Base-by-base conservation (phyloP, 2,113 vertebrate species). In the Baryphthengus martii region DNA sequence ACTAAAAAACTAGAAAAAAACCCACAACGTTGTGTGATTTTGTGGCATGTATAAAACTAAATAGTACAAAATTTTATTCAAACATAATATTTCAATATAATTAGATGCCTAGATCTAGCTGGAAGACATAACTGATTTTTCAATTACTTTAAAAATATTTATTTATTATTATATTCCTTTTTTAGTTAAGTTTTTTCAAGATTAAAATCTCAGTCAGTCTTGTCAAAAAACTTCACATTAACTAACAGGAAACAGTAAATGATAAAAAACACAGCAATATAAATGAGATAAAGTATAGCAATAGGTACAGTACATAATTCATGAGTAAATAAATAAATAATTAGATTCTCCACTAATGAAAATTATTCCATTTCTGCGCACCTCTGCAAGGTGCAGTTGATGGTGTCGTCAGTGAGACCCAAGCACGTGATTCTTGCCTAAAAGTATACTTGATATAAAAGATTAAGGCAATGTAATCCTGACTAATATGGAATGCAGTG, bases 11-110 rank as follows among this genome's bases (percentile, higher is more conserved):
- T 29, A 79, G 40, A 39, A 65, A 94, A 45, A 1, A 94, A n/a
- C 0, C 4, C 15, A 23, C 56, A 50, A 58, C 1, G 1, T 10
- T 50, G 3, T 42, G 17, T 52, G 9, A 2, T 11, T 66, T 63
- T 56, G 3, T 61, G 45, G 4, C 28, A 75, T 42, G 76, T 56
- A 56, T 67, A 65, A 84, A 88, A 58, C 26, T 55, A 78, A 70
- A 40, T 24, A 24, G 1, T n/a, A 39, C 12, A 55, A 14, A 33
- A 25, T 55, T 74, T 74, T 68, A 74, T 3, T 63, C 67, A 42
- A 67, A 49, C 7, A 35, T 6, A 6, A 13, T 75, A 90, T 74
- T 87, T 68, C 15, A 42, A 31, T 39, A 50, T 42, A 44, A 40
- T 44, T 84, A 33, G 8, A 9, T 47, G 65, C 10, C 12, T 81